These are phyloP conservation scores for Cryptocephalus moraei DNA, from an alignment of 2,888 invertebrate species.

Conservation along the genomic window DNA sequence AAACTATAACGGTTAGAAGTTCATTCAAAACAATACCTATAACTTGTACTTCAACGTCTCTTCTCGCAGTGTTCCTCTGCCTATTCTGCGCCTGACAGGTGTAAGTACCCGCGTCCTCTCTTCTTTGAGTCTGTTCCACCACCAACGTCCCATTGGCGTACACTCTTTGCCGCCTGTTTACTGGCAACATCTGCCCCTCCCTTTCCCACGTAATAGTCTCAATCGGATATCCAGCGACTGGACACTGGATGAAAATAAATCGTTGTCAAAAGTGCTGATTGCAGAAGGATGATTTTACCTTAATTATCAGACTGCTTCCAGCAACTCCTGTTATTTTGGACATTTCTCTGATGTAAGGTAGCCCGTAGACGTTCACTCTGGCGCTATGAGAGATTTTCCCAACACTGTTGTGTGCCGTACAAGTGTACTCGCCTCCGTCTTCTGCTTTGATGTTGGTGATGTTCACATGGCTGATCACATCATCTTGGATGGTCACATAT, in stretches of 20 bases:
- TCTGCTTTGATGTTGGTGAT: conserved; percentile 78
- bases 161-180: conserved; percentile 80
- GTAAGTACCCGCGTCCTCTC: conserved; percentile 81
- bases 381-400: conserved; percentile 74
- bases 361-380: conserved; percentile 78
- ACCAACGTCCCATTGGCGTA: conserved; percentile 79
- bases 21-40: conserved; percentile 43
- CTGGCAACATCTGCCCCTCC: conserved; percentile 77
- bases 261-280: not conserved
- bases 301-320: conserved; percentile 72
- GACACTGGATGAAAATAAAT: conserved; percentile 44
- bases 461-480: conserved; percentile 88
- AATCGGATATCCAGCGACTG: conserved; percentile 82
- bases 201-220: conserved; percentile 83
- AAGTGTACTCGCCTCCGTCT: conserved; percentile 84
- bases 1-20: not conserved
- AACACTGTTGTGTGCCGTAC: conserved; percentile 73
- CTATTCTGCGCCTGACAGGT: conserved; percentile 82
- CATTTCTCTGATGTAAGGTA: conserved; percentile 80
- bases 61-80: conserved; percentile 67
- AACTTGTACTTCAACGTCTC: conserved; percentile 66
- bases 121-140: conserved; percentile 75
- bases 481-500: conserved; percentile 84
- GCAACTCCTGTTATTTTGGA: conserved; percentile 80
- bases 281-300: conserved; percentile 26